Evolutionary conservation across 2,888 invertebrate genomes (phyloP).

Genomic region (Theretra japonica): DNA sequence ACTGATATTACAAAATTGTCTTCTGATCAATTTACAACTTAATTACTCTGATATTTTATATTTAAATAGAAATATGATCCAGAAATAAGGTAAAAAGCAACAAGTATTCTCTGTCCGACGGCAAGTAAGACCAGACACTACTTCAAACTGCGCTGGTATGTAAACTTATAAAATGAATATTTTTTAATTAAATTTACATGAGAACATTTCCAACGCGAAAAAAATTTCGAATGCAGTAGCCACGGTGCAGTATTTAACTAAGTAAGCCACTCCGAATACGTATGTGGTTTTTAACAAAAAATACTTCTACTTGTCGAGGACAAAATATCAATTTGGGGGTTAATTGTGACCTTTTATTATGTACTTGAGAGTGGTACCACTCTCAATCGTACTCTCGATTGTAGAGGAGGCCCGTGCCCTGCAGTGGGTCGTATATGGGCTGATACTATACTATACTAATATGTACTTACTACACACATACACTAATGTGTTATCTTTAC

Average conservation of each 20-base stretch:
- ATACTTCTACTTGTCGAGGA: not conserved
- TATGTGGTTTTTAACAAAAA: not conserved
- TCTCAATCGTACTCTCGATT: too few species aligned
- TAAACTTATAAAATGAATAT: constrained; percentile 13
- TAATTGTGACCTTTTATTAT: not conserved
- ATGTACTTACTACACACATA: not conserved
- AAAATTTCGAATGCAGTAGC: constrained; percentile 19
- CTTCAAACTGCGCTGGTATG: constrained; percentile 12
- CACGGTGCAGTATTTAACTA: constrained; percentile 9
- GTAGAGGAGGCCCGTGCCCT: too few species aligned
- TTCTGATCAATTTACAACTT: too few species aligned
- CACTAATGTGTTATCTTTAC: not conserved
- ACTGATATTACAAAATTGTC: too few species aligned
- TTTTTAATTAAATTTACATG: constrained; percentile 13
- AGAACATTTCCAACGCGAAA: constrained; percentile 14
- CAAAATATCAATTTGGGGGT: not conserved
- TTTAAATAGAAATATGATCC: not conserved
- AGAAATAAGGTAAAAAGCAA: constrained; percentile 38
- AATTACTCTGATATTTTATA: too few species aligned
- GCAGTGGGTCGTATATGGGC: too few species aligned
- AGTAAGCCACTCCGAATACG: constrained; percentile 8
- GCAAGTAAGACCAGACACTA: constrained; percentile 1
- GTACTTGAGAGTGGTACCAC: too few species aligned
- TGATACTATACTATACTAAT: too few species aligned
- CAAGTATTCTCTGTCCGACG: constrained; percentile 2